Conservation (phyloP, 2,113 vertebrate species). For the Pitta sordida region DNA sequence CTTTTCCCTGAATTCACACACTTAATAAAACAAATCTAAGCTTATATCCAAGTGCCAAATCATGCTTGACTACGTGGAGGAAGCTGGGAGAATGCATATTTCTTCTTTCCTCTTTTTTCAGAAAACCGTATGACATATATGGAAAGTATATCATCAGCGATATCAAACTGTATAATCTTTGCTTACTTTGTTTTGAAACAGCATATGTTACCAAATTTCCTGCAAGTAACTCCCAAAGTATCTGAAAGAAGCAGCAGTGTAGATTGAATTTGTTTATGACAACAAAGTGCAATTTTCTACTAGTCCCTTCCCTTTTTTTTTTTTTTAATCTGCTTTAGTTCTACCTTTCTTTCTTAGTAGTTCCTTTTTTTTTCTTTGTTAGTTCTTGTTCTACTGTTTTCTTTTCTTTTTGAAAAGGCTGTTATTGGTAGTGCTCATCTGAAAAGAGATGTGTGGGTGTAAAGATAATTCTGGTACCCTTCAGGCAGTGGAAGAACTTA, state of each 20-base stretch:
- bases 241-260: neutral
- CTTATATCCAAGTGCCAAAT: neutral
- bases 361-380: no score
- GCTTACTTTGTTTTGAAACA: no score
- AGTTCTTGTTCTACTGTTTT: neutral
- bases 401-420: neutral
- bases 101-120: neutral
- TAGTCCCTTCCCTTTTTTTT: neutral
- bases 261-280: neutral
- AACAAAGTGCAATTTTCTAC: neutral
- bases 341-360: no score
- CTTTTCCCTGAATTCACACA: neutral
- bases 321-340: no score
- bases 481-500: no score
- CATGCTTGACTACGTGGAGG: neutral
- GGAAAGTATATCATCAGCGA: neutral
- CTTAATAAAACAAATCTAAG: neutral
- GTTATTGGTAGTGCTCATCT: neutral
- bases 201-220: neutral
- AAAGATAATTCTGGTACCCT: no score
- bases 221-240: neutral
- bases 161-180: neutral
- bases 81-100: neutral
- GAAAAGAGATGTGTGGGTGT: neutral
- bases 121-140: neutral